Evolutionary conservation across 1,140 invertebrate species (phyloP).

Genomic region (Drosophila setifemur): DNA sequence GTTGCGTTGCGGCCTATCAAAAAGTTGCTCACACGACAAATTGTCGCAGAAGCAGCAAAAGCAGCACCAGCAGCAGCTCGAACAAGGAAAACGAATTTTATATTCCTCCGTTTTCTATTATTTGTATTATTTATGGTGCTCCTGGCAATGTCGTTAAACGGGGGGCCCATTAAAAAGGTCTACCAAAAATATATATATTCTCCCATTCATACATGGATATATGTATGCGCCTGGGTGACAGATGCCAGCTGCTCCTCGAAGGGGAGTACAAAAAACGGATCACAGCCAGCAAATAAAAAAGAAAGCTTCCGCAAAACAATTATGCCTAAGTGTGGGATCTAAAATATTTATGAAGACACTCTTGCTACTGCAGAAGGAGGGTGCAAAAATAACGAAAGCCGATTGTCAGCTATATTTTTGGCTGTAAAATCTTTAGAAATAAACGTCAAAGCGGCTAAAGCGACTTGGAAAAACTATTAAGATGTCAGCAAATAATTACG

Average conservation of each 20-base stretch:
- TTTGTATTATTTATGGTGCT: slow-evolving; percentile 75
- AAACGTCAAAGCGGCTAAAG: slow-evolving; percentile 33
- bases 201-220: neutral
- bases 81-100: slow-evolving; percentile 57
- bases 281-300: slow-evolving; percentile 16
- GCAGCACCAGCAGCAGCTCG: neutral
- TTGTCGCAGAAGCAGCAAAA: slow-evolving; percentile 48
- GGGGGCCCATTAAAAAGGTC: slow-evolving; percentile 59
- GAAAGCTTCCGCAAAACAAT: slow-evolving; percentile 60
- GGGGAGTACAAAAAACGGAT: slow-evolving; percentile 1
- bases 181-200: neutral
- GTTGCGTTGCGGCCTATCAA: slow-evolving; percentile 63
- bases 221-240: slow-evolving; percentile 40
- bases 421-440: slow-evolving; percentile 27
- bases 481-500: slow-evolving; percentile 79
- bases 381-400: slow-evolving; percentile 5
- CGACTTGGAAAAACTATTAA: slow-evolving; percentile 71
- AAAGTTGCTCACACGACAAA: slow-evolving; percentile 77
- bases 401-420: slow-evolving; percentile 22
- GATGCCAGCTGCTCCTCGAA: slow-evolving; percentile 54
- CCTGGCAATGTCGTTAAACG: slow-evolving; percentile 68
- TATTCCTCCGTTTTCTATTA: slow-evolving; percentile 66
- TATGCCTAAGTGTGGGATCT: slow-evolving; percentile 65
- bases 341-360: slow-evolving; percentile 65
- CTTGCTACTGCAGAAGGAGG: neutral